Percentiles rank a stretch among this genome's conserved stretches.
phyloP scores from a whole-genome alignment of 2,113 vertebrate genomes.

The Scomber colias region DNA sequence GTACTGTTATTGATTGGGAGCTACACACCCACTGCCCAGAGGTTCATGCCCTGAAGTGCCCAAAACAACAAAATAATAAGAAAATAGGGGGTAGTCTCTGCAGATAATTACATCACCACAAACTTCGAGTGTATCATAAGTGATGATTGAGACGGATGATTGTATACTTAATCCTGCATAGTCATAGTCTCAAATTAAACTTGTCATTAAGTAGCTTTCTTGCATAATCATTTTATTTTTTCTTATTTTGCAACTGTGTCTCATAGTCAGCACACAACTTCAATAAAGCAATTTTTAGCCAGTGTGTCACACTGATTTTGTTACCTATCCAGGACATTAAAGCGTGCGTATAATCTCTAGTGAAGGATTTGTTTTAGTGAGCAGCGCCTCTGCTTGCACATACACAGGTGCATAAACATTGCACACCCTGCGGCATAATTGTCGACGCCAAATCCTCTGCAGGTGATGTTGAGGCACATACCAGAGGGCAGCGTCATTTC shows the following conservation, averaged over 20 bases:
- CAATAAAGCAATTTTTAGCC: constrained; percentile 10
- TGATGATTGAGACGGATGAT: neutral
- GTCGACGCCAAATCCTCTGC: constrained; percentile 59
- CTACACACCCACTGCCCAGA: no score
- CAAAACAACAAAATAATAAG: neutral
- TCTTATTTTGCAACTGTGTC: neutral
- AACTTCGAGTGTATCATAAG: neutral
- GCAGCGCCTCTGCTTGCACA: constrained; percentile 1
- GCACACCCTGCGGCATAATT: constrained; percentile 43
- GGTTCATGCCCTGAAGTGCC: no score
- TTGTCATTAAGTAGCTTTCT: neutral
- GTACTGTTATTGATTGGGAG: no score
- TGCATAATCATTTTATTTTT: neutral
- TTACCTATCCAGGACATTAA: constrained; percentile 4
- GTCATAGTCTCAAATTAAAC: neutral
- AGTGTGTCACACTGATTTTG: constrained; percentile 35
- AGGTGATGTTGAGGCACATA: constrained; percentile 51
- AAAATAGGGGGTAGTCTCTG: no score
- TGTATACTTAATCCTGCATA: no score
- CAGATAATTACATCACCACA: neutral
- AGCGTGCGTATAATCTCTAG: constrained; percentile 23
- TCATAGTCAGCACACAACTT: neutral
- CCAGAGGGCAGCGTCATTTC: constrained; percentile 63
- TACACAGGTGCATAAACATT: constrained; percentile 45
- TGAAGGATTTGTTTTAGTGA: constrained; percentile 47